Evolutionary conservation across 2,888 invertebrate species (phyloP), one percentile per base, ranked within the genome.

Genomic region (Orthosia incerta): DNA sequence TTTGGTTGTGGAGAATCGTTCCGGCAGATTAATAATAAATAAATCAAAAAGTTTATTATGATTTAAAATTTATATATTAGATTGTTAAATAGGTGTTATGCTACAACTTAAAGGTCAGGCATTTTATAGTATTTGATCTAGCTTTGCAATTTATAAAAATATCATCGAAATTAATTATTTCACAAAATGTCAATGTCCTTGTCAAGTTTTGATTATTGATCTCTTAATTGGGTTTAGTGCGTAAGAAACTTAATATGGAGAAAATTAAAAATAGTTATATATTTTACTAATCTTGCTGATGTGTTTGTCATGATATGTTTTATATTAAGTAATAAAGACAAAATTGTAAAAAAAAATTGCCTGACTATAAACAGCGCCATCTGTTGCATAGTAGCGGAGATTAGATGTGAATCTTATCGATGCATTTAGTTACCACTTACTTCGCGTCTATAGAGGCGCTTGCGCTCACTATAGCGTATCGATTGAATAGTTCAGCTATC

Each of bases 381-480:
- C 94, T 94, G 72, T 80, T 39, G 70, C 18, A 46, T 48, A 89
- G 81, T 89, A 89, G 90, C 64, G 15, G 45, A 81, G 86, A 51
- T 13, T 50, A 31, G 18, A 12, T 57, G 15, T 15, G 48, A 61
- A 45, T n/a, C 18, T 3, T 11, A 5, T 23, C 31, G n/a, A 16
- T n/a, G 45, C 12, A 45, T 23, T 39, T 39, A 39, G 39, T 39
- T 9, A 39, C 39, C 39, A 9, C n/a, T 2, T 11, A 15, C 9
- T 15, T 64, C n/a, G n/a, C 15, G n/a, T 18, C 1, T 12, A 15
- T 2, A 12, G 50, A 23, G 39, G n/a, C 3, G 16, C 16, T 56
- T 5, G 51, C 12, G 48, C n/a, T 20, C n/a, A 77, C 15, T 48
- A 23, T 4, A 70, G 55, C 71, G 45, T 45, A 23, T 78, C 55